Base-by-base conservation (phyloP, 2,113 vertebrate species). In the Malurus elegans region DNA sequence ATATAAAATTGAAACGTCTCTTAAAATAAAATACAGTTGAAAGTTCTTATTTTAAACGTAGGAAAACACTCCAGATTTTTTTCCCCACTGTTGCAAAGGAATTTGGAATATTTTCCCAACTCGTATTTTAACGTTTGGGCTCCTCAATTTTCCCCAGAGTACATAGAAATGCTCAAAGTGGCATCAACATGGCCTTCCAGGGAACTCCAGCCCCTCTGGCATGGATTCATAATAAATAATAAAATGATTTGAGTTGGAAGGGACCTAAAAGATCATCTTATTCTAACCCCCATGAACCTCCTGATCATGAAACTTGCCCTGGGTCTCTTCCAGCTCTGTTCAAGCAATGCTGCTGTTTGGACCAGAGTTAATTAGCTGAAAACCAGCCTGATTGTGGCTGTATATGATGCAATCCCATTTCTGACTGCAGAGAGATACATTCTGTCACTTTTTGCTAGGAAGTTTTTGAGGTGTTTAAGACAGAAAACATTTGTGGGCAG, bases 401-500 rank as follows among this genome's bases (percentile, higher is more conserved):
- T 6, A 6, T 13, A 4, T 62, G 95, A 90, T 71, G 92, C 60
- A 83, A 86, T 70, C 56, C 20, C 67, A 34, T 73, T 93, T 88
- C 71, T 93, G 90, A 40, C 75, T 92, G 79, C 64, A 58, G 88
- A 40, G 73, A 89, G 75, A 51, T 60, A 42, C 5, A 12, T 64
- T 58, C 84, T 90, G 75, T 58, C 79, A 53, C 79, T 86, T 95
- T 40, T 64, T 26, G 4, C 70, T 66, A 48, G 54, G 60, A 90
- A 95, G 53, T 65, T 95, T 91, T 79, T 60, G 66, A 65, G 61
- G 90, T 57, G 78, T 88, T 95, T 79, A 70, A 90, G 88, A 89
- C 60, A 81, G 74, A 93, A 90, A 91, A 92, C 62, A 62, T 86
- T 93, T 79, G 90, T 88, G 88, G 74, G 62, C 56, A 92, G 92